A percentile compares a stretch with the other conserved stretches of the same genome.
These are phyloP conservation scores for Pectinophora gossypiella DNA, from an alignment of 1,140 invertebrate species.

Conservation along the genomic window DNA sequence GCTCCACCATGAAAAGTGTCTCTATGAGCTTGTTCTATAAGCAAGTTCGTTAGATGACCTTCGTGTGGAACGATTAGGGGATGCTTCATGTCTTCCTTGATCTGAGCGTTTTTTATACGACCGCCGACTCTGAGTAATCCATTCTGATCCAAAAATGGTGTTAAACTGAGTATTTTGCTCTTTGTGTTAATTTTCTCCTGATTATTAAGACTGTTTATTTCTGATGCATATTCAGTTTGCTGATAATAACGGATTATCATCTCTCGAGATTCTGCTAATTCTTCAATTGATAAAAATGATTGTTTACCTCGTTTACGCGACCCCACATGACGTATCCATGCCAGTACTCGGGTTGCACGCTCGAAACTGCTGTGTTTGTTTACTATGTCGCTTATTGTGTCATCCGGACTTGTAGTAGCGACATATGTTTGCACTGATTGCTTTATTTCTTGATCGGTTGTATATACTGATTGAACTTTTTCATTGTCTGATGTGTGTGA, in stretches of 20 bases:
- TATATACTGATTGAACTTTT: background rate
- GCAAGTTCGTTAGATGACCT: too few species aligned
- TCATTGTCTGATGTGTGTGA: conserved; percentile 8
- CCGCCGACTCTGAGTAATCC: background rate
- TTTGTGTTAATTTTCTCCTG: background rate
- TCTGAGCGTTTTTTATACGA: background rate
- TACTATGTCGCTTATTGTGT: background rate
- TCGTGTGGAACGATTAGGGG: too few species aligned
- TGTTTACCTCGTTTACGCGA: background rate
- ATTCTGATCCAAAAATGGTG: conserved; percentile 27
- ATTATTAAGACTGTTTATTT: background rate
- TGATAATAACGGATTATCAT: background rate
- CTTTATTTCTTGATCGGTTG: conserved; percentile 1
- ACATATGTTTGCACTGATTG: background rate
- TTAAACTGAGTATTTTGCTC: conserved; percentile 22
- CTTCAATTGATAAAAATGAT: background rate
- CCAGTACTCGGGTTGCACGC: background rate
- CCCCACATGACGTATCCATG: background rate
- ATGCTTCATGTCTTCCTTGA: too few species aligned
- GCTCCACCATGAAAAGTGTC: too few species aligned
- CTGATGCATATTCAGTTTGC: background rate
- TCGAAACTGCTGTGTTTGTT: background rate
- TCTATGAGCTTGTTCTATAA: too few species aligned
- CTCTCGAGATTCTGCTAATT: background rate
- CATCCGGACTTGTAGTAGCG: background rate